A percentile compares a stretch with the other conserved stretches of the same genome.
Evolutionary conservation across 1,140 invertebrate species (phyloP).

Genomic region (Ridgeia piscesae): DNA sequence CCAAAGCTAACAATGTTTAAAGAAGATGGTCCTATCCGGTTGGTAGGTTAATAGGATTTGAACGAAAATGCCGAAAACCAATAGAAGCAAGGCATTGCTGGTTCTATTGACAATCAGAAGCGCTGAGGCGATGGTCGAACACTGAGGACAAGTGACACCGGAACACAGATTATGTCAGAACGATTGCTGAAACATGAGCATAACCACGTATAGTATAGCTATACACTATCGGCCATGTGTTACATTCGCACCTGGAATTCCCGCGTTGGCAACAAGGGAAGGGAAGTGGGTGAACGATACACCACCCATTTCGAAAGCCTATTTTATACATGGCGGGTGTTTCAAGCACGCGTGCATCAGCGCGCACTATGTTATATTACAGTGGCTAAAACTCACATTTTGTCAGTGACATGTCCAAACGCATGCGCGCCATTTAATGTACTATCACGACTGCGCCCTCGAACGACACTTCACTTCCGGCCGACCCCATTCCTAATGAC

Average conservation of each 20-base stretch:
- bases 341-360: neutral
- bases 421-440: neutral
- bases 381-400: neutral
- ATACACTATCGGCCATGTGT: no score
- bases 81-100: neutral
- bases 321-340: neutral
- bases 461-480: neutral
- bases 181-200: neutral
- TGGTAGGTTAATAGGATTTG: neutral
- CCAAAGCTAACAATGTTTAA: neutral
- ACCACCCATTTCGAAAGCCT: neutral
- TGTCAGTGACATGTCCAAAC: neutral
- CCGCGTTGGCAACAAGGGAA: no score
- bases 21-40: neutral
- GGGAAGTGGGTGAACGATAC: neutral
- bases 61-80: neutral
- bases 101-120: neutral
- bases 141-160: neutral
- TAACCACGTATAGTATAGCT: neutral
- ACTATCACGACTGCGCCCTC: neutral
- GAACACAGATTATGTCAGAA: neutral
- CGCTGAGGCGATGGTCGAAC: neutral
- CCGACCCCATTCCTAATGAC: neutral
- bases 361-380: neutral
- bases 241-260: no score